Conservation (phyloP, 2,113 vertebrate genomes). For the Forbesichthys agassizii region DNA sequence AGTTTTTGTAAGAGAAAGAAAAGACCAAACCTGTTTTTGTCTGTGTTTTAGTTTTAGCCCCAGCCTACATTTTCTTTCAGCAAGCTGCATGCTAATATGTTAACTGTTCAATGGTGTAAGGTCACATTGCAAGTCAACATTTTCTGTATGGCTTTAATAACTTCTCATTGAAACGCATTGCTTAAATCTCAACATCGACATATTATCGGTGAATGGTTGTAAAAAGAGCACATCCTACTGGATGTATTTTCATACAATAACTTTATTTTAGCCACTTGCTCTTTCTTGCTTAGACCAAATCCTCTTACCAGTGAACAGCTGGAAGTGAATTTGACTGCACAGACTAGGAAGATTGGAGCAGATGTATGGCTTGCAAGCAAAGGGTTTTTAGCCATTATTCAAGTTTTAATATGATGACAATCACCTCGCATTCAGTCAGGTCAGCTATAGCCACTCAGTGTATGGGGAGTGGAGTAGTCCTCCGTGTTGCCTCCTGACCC, state of each 20-base stretch:
- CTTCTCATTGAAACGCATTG: not conserved
- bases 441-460: slow-evolving; percentile 14
- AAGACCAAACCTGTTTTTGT: not conserved
- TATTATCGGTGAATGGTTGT: not conserved
- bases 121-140: no score
- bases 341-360: not conserved
- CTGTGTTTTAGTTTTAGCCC: no score
- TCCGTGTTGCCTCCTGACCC: slow-evolving; percentile 40
- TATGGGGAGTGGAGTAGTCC: slow-evolving; percentile 23
- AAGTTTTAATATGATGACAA: slow-evolving; percentile 11
- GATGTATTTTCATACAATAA: no score
- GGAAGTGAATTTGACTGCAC: not conserved
- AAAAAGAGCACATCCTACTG: not conserved
- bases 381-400: slow-evolving; percentile 18
- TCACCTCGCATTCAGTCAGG: slow-evolving; percentile 22
- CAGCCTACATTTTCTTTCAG: no score
- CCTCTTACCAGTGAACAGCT: not conserved
- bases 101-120: no score
- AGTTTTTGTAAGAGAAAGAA: not conserved
- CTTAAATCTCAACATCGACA: not conserved
- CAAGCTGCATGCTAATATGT: no score
- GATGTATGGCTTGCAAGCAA: not conserved
- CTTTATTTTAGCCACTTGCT: no score
- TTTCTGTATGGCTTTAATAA: not conserved
- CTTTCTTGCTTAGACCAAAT: no score